Evolutionary conservation across 2,113 vertebrate genomes (phyloP).

Genomic region (Periophthalmodon schlosseri): DNA sequence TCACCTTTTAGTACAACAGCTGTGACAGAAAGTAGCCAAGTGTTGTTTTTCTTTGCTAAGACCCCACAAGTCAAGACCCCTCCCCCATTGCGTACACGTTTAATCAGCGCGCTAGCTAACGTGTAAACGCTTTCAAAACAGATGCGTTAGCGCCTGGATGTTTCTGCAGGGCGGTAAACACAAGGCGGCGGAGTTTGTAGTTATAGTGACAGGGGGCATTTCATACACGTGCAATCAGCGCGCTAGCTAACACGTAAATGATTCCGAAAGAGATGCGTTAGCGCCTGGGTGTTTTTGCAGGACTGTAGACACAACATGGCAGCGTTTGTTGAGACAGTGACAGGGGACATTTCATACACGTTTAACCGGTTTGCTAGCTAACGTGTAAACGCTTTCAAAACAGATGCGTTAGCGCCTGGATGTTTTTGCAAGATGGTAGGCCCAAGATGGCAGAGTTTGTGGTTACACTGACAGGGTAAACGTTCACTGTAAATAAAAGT

Average conservation of each 20-base stretch:
- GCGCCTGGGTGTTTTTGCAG: conserved; percentile 18
- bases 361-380: conserved; percentile 24
- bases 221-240: conserved; percentile 24
- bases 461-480: conserved; percentile 14
- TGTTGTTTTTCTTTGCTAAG: conserved; percentile 5
- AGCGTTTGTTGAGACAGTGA: conserved; percentile 1
- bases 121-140: conserved; percentile 17
- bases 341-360: neutral
- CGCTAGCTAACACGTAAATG: conserved; percentile 16
- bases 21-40: conserved; percentile 27
- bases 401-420: conserved; percentile 18
- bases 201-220: neutral
- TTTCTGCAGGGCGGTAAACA: conserved; percentile 19
- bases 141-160: conserved; percentile 20
- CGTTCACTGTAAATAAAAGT: conserved; percentile 11
- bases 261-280: conserved; percentile 19
- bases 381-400: conserved; percentile 18
- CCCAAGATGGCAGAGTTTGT: conserved; percentile 28
- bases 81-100: conserved; percentile 13
- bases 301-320: conserved; percentile 14
- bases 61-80: conserved; percentile 13
- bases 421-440: conserved; percentile 18
- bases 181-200: conserved; percentile 28
- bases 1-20: conserved; percentile 10
- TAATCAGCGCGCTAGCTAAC: conserved; percentile 23